Percentiles rank a stretch among this genome's conserved stretches.
These are phyloP conservation scores for Merluccius polli DNA, from an alignment of 2,797 vertebrate species.

Conservation along the genomic window DNA sequence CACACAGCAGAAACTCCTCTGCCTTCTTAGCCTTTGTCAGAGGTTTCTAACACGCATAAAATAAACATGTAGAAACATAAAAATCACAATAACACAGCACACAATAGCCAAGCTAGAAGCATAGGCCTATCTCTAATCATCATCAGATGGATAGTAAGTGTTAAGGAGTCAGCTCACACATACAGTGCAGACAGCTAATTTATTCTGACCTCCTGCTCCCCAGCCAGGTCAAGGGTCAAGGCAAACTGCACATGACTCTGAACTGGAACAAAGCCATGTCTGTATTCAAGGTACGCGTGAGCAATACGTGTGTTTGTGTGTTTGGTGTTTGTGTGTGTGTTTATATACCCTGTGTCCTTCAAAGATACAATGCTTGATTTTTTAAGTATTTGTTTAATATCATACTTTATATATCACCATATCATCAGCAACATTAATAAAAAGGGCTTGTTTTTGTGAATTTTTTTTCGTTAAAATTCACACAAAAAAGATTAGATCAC, in stretches of 20 bases:
- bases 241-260: conserved; percentile 43
- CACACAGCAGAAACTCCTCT: neutral
- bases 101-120: neutral
- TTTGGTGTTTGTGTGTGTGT: neutral
- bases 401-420: neutral
- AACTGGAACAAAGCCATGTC: conserved; percentile 35
- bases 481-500: no score
- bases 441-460: neutral
- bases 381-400: neutral
- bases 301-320: neutral
- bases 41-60: neutral
- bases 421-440: neutral
- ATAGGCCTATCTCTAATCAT: neutral
- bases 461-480: neutral
- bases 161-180: neutral
- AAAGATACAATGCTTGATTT: neutral
- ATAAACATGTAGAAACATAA: neutral
- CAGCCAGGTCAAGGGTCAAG: conserved; percentile 47
- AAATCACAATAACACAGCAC: neutral
- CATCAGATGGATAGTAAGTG: neutral
- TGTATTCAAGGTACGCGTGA: conserved; percentile 10
- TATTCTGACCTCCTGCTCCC: conserved; percentile 52
- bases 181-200: conserved; percentile 17
- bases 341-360: neutral
- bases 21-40: neutral